Percentiles rank a stretch among this genome's conserved stretches.
These are phyloP conservation scores for Saccopteryx bilineata DNA, from an alignment of 2,113 vertebrate species.

Conservation along the genomic window DNA sequence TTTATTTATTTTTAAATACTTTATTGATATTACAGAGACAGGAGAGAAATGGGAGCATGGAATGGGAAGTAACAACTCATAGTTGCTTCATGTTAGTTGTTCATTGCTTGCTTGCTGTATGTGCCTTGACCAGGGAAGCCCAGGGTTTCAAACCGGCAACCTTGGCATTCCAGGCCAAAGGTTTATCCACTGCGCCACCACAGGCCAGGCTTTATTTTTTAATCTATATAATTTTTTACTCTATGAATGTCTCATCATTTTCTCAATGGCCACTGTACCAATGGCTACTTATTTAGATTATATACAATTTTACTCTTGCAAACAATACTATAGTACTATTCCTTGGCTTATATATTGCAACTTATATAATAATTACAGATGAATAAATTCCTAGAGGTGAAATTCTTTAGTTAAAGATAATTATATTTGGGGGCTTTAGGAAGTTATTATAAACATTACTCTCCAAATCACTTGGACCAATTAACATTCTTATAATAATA, in stretches of 20 bases:
- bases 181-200: no score
- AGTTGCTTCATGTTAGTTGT: no score
- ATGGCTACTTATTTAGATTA: conserved; percentile 15
- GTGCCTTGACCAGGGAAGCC: no score
- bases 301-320: not conserved
- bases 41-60: no score
- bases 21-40: no score
- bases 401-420: conserved; percentile 51
- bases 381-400: not conserved
- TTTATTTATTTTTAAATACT: not conserved
- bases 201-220: no score
- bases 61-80: no score
- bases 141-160: no score
- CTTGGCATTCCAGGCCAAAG: no score
- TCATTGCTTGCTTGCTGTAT: no score
- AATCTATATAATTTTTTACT: not conserved
- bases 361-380: not conserved
- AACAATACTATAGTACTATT: not conserved
- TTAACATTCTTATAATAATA: conserved; percentile 3
- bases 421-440: conserved; percentile 6
- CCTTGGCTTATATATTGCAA: conserved; percentile 20
- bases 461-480: not conserved
- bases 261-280: not conserved
- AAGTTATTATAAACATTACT: conserved; percentile 21
- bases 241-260: not conserved